A percentile compares a stretch with the other conserved stretches of the same genome.
These are phyloP conservation scores for Echeneis naucrates DNA, from an alignment of 2,797 vertebrate genomes.

Conservation along the genomic window DNA sequence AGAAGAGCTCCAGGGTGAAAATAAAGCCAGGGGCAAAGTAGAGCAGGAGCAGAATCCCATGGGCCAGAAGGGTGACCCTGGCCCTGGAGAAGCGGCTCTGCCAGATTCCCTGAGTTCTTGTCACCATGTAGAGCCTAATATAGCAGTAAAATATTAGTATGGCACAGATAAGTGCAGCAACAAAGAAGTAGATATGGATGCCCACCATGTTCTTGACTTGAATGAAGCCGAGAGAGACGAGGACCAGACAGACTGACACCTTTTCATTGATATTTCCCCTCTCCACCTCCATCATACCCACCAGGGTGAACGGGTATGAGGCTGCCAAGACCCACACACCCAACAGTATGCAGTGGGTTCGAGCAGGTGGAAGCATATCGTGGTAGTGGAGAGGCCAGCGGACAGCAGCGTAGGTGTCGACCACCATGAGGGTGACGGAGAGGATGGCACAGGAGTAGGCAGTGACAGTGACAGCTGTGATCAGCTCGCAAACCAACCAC, in stretches of 20 bases:
- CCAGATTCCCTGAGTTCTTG: conserved; percentile 86
- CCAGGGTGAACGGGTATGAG: conserved; percentile 77
- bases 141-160: conserved; percentile 86
- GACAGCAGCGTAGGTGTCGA: conserved; percentile 87
- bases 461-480: conserved; percentile 73
- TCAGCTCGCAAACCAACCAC: conserved; percentile 76
- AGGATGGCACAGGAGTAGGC: conserved; percentile 83
- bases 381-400: conserved; percentile 85
- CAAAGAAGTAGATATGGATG: conserved; percentile 77
- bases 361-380: conserved; percentile 73
- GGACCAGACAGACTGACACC: conserved; percentile 74
- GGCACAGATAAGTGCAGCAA: conserved; percentile 76
- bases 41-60: conserved; percentile 82
- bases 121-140: conserved; percentile 84
- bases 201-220: conserved; percentile 36
- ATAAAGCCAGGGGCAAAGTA: conserved; percentile 84
- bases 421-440: conserved; percentile 86
- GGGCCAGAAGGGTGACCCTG: conserved; percentile 83
- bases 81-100: conserved; percentile 85
- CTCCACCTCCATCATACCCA: conserved; percentile 71
- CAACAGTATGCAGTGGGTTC: conserved; percentile 73
- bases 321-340: conserved; percentile 81
- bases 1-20: conserved; percentile 79
- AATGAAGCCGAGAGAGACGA: conserved; percentile 76
- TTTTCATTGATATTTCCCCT: background rate